Evolutionary conservation across 1,140 invertebrate species (phyloP).

Genomic region (Sycophaga agraensis): DNA sequence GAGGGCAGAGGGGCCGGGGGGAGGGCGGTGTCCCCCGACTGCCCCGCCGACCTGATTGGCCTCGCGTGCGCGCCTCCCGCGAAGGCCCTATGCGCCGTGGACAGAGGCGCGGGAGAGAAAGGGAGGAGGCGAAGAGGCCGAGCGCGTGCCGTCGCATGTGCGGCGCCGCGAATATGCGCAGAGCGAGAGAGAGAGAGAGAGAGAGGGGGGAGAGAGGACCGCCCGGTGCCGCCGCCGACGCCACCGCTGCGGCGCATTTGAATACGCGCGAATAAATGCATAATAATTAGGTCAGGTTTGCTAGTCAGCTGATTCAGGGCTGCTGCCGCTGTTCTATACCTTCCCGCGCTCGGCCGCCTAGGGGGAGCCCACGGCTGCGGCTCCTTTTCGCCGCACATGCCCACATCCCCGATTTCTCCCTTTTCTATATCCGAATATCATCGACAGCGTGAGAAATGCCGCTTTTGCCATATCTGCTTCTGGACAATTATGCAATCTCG

Average conservation of each 20-base stretch:
- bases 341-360: too few species aligned
- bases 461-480: too few species aligned
- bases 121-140: constrained; percentile 17
- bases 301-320: constrained; percentile 56
- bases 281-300: constrained; percentile 61
- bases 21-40: constrained; percentile 22
- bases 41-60: constrained; percentile 31
- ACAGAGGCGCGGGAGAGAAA: constrained; percentile 27
- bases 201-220: constrained; percentile 37
- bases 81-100: not conserved
- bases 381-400: not conserved
- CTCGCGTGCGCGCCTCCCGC: constrained; percentile 31
- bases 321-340: not conserved
- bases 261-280: constrained; percentile 60
- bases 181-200: constrained; percentile 31
- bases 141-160: constrained; percentile 24
- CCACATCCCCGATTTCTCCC: too few species aligned
- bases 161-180: constrained; percentile 28
- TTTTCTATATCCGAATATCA: too few species aligned
- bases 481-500: too few species aligned
- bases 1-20: constrained; percentile 27
- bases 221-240: constrained; percentile 36
- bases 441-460: too few species aligned
- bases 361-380: not conserved
- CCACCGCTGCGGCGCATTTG: constrained; percentile 48